Percentiles rank a stretch among this genome's conserved stretches.
phyloP scores from a whole-genome alignment of 2,113 vertebrate species.

The Nycticorax nycticorax region DNA sequence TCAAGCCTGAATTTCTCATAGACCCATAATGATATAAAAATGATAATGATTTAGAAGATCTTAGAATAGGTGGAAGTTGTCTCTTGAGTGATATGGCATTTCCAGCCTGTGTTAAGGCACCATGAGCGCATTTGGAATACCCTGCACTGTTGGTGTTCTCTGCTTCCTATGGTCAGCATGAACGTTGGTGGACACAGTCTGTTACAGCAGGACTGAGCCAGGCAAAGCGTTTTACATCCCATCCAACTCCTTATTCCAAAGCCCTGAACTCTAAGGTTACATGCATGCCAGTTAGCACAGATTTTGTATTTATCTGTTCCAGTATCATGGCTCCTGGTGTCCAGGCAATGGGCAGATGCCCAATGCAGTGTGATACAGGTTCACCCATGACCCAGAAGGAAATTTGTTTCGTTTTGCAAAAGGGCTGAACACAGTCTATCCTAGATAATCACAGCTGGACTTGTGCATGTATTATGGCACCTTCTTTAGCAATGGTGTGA shows the following conservation, averaged over 20 bases:
- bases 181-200: rapidly evolving
- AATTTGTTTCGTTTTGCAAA: neutral
- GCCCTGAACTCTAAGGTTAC: neutral
- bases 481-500: neutral
- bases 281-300: neutral
- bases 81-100: neutral
- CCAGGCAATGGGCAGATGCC: neutral
- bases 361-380: neutral
- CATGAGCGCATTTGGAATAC: neutral
- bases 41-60: neutral
- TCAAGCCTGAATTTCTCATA: neutral
- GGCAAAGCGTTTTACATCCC: neutral
- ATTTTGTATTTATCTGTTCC: neutral
- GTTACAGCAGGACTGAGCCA: neutral
- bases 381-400: neutral
- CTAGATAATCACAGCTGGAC: neutral
- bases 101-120: neutral
- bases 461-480: neutral
- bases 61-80: neutral
- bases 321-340: neutral
- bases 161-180: neutral
- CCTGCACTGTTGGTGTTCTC: neutral
- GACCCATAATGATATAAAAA: neutral
- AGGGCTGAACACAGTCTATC: neutral
- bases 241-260: neutral